These are phyloP conservation scores for Nannospalax galili DNA, from an alignment of 2,113 vertebrate genomes.

Conservation along the genomic window DNA sequence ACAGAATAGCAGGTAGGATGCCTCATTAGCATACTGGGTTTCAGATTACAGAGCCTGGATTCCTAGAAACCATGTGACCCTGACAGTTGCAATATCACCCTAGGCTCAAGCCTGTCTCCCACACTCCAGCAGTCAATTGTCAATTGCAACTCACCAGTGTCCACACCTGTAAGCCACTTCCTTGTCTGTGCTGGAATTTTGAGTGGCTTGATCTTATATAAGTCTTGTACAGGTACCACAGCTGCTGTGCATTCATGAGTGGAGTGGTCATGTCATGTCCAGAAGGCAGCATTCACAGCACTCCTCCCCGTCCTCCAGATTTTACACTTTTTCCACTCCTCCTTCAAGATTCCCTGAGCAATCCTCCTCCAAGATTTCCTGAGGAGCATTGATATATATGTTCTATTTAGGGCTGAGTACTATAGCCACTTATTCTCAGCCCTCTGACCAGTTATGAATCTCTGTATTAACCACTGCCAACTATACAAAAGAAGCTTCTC, in stretches of 20 bases:
- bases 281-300: not conserved
- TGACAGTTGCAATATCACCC: no score
- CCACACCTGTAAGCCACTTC: not conserved
- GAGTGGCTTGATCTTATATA: not conserved
- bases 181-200: not conserved
- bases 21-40: no score
- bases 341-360: not conserved
- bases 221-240: not conserved
- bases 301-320: not conserved
- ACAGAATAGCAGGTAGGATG: no score
- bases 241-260: not conserved
- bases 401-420: no score
- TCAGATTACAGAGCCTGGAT: no score
- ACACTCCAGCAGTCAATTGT: not conserved
- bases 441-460: not conserved
- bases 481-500: not conserved
- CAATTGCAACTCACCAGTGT: no score
- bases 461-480: not conserved
- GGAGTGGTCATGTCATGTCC: not conserved
- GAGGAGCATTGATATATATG: no score
- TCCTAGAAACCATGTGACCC: no score
- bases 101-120: no score
- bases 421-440: not conserved
- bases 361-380: not conserved
- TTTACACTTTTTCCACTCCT: not conserved